Conservation (phyloP, 2,113 vertebrate species). For the Arothron firmamentum region DNA sequence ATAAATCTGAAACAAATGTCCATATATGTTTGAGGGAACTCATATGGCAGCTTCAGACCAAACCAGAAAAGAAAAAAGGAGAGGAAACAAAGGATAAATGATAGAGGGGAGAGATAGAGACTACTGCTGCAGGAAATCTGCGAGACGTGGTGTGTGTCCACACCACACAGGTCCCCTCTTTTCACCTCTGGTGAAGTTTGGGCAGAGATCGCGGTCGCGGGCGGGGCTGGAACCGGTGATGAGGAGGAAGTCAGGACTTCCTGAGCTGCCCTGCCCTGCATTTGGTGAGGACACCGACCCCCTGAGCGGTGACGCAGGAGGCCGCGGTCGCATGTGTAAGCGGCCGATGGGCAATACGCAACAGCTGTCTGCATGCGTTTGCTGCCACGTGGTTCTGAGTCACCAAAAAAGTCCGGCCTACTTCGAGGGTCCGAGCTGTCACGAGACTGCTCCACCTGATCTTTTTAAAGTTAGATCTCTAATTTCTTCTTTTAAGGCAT, state of each 20-base stretch:
- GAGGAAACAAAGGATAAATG: conserved; percentile 1
- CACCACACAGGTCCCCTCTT: conserved; percentile 5
- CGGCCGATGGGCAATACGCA: not conserved
- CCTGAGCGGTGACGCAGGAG: too few relatives aligned
- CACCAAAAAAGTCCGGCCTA: too few relatives aligned
- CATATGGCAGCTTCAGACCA: not conserved
- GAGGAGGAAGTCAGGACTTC: conserved; percentile 55
- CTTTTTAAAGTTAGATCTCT: too few relatives aligned
- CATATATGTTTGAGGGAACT: not conserved
- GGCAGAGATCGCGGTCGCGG: conserved; percentile 35
- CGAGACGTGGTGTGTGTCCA: conserved; percentile 21
- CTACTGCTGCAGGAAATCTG: conserved; percentile 37
- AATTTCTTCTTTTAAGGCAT: too few relatives aligned
- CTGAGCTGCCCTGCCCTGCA: conserved; percentile 45
- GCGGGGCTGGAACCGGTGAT: conserved; percentile 38
- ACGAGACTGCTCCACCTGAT: too few relatives aligned
- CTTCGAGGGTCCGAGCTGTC: too few relatives aligned
- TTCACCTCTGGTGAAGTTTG: conserved; percentile 40
- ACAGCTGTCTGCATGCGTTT: not conserved
- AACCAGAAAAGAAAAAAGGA: not conserved
- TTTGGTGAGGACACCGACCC: too few relatives aligned
- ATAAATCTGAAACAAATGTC: conserved; percentile 24
- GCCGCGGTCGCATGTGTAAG: not conserved
- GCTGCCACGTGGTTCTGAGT: not conserved
- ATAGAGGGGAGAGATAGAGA: not conserved